Conservation (phyloP, 2,888 invertebrate species). For the Pseudolycoriella hygida region DNA sequence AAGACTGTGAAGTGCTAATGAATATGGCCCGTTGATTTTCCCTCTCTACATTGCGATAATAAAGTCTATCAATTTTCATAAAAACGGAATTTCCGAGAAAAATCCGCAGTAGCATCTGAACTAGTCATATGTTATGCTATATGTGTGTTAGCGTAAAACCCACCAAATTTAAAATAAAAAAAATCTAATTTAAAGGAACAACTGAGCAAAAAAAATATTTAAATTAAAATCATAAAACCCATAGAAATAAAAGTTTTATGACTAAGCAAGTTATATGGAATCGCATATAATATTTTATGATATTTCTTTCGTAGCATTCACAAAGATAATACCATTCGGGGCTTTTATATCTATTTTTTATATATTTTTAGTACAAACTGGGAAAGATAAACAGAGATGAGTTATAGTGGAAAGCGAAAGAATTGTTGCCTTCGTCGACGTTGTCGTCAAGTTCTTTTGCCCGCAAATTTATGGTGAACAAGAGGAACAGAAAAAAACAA, state of each 20-base stretch:
- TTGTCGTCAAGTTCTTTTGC: too few species aligned
- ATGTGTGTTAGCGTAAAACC: too few species aligned
- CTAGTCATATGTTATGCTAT: too few species aligned
- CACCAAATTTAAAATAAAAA: neutral
- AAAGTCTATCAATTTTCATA: too few species aligned
- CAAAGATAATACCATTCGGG: neutral
- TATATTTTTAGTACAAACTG: neutral
- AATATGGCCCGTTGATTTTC: too few species aligned
- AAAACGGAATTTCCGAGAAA: too few species aligned
- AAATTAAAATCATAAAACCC: slow-evolving; percentile 4
- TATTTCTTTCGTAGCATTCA: neutral
- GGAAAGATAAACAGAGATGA: slow-evolving; percentile 1
- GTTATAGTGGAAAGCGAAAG: slow-evolving; percentile 1
- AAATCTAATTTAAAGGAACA: neutral
- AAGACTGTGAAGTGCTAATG: too few species aligned
- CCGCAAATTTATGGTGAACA: too few species aligned
- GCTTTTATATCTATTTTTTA: neutral
- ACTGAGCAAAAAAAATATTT: neutral
- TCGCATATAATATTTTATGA: neutral
- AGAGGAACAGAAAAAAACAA: too few species aligned
- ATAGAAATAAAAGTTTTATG: slow-evolving; percentile 2
- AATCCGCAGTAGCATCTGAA: too few species aligned
- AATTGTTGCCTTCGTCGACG: neutral
- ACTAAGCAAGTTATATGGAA: neutral
- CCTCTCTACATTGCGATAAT: too few species aligned